A percentile compares a stretch with the other conserved stretches of the same genome.
Conservation (phyloP, 2,797 vertebrate genomes). For the Nothura maculosa region DNA sequence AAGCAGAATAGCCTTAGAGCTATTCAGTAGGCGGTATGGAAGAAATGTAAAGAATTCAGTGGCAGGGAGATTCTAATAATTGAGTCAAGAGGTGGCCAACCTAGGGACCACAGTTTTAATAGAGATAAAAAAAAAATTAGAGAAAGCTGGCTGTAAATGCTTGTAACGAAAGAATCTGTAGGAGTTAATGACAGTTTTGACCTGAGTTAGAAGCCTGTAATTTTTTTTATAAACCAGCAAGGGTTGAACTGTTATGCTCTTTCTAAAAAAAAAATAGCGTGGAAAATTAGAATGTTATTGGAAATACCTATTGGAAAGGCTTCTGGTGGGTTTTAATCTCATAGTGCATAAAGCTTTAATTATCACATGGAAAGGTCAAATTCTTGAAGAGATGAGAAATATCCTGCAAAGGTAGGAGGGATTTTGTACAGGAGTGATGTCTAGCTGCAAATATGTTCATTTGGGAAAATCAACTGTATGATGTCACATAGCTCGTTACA, state of each 20-base stretch:
- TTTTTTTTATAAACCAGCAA: not conserved
- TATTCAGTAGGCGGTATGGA: not conserved
- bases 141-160: not conserved
- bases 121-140: not conserved
- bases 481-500: not conserved
- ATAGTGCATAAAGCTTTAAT: not conserved
- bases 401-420: not conserved
- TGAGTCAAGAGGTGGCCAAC: not conserved
- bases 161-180: not conserved
- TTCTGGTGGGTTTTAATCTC: slow-evolving; percentile 12
- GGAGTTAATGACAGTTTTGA: not conserved
- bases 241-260: accelerated
- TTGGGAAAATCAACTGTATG: not conserved
- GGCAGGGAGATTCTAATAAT: not conserved
- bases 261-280: too few species aligned
- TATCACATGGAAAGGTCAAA: not conserved
- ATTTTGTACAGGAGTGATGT: not conserved
- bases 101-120: not conserved
- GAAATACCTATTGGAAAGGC: not conserved
- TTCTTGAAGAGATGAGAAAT: slow-evolving; percentile 31
- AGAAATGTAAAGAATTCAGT: not conserved
- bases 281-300: not conserved
- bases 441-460: not conserved
- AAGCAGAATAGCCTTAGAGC: not conserved
- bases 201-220: not conserved